Base-by-base conservation (phyloP, 2,888 invertebrate genomes). In the Chironomus tentans region DNA sequence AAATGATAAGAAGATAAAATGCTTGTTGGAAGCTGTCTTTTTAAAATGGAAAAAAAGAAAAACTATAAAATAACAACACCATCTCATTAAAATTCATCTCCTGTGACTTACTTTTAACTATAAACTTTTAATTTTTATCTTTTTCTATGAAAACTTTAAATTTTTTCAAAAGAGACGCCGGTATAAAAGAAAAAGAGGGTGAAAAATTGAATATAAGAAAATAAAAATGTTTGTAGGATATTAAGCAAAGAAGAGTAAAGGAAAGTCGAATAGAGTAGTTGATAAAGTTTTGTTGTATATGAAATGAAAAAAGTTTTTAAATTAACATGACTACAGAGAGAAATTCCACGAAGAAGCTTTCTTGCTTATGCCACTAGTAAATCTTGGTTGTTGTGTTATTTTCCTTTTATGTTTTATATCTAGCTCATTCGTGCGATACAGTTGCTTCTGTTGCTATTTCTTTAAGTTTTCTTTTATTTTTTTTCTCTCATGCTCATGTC, bases 21-120 rank as follows among this genome's bases (percentile, higher is more conserved):
- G 15, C 18, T 56, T 15, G n/a, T 56, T 56, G 4, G 18, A 56
- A 56, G 56, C 3, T 56, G 12, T n/a, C n/a, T 56, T 56, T 56
- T 56, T 1, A 50, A 15, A 13, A 24, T 3, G 3, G 22, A 28
- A 56, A 13, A 15, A 56, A 56, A 56, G 2, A 56, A 18, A 24
- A 47, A 47, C 74, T 47, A 74, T 74, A 74, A 68, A 74, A 74
- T 74, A 74, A 74, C 74, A 74, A 74, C 74, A 74, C 68, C 74
- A 68, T 74, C 76, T 76, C 76, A 76, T 76, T 76, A 50, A 76
- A 76, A 76, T 76, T 76, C 76, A 76, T 76, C 76, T 76, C 21
- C 50, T 76, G 69, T 61, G 61, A 69, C 69, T 76, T 76, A 76
- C 76, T 76, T 76, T 68, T 69, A 69, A 69, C 68, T 76, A 76